phyloP scores from a whole-genome alignment of 2,888 invertebrate genomes.

The Hipparchia sbordonii region DNA sequence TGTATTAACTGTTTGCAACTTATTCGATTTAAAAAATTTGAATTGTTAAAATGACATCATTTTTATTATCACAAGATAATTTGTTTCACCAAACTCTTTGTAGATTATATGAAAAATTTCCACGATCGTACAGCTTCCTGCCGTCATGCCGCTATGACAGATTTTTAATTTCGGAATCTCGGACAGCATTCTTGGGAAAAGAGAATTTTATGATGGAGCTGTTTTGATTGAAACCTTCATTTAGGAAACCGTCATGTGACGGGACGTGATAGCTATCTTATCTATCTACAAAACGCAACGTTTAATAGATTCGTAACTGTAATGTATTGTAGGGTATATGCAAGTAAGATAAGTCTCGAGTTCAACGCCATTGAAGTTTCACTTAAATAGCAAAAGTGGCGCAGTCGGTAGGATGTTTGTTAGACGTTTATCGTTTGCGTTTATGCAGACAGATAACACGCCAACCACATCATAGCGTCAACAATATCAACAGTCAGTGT shows the following conservation, averaged over 20 bases:
- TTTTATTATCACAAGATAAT: slow-evolving; percentile 9
- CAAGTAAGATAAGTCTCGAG: too few relatives aligned
- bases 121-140: slow-evolving; percentile 16
- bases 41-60: neutral
- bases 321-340: neutral
- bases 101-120: slow-evolving; percentile 7
- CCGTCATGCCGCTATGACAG: slow-evolving; percentile 20
- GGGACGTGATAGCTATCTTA: neutral
- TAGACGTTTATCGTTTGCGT: too few relatives aligned
- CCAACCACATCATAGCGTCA: too few relatives aligned
- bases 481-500: too few relatives aligned
- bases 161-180: slow-evolving; percentile 7
- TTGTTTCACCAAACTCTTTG: slow-evolving; percentile 3
- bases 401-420: too few relatives aligned
- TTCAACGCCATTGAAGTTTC: too few relatives aligned
- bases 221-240: slow-evolving; percentile 7
- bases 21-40: neutral
- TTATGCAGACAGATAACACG: too few relatives aligned
- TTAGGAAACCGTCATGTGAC: neutral
- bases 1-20: too few relatives aligned
- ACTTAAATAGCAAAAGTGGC: too few relatives aligned
- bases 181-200: slow-evolving; percentile 2
- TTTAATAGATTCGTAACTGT: neutral
- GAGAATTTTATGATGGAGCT: slow-evolving; percentile 13
- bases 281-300: neutral